phyloP scores from a whole-genome alignment of 2,888 invertebrate genomes.

The Epinotia demarniana region DNA sequence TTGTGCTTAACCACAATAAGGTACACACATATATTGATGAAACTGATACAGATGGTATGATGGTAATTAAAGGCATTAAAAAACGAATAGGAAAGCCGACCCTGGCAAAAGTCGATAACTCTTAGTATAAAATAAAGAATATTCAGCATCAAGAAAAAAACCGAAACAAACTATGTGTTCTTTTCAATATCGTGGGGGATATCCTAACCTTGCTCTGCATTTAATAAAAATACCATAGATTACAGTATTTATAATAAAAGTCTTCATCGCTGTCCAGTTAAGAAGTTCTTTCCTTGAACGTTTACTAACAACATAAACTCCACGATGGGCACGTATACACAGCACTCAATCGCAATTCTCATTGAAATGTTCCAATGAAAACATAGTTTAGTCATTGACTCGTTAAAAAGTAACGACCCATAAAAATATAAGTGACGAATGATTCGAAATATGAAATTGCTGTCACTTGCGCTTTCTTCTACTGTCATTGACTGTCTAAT shows the following conservation, averaged over 20 bases:
- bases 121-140: too few relatives aligned
- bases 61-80: too few relatives aligned
- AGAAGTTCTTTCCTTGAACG: constrained; percentile 8
- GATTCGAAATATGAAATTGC: constrained; percentile 26
- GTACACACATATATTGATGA: background rate
- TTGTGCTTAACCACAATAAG: background rate
- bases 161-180: too few relatives aligned
- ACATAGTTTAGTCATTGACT: constrained; percentile 26
- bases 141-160: too few relatives aligned
- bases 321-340: background rate
- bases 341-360: background rate
- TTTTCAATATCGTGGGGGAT: constrained; percentile 2
- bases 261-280: background rate
- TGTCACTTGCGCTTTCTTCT: constrained; percentile 29
- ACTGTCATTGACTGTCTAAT: constrained; percentile 29
- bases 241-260: constrained; percentile 24
- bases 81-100: too few relatives aligned
- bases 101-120: too few relatives aligned
- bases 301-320: constrained; percentile 10
- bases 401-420: constrained; percentile 22
- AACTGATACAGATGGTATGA: too few relatives aligned
- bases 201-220: constrained; percentile 29
- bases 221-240: constrained; percentile 11
- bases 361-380: constrained; percentile 3
- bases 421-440: constrained; percentile 6